Base-by-base conservation (phyloP, 2,888 invertebrate genomes). In the Sicus ferrugineus region DNA sequence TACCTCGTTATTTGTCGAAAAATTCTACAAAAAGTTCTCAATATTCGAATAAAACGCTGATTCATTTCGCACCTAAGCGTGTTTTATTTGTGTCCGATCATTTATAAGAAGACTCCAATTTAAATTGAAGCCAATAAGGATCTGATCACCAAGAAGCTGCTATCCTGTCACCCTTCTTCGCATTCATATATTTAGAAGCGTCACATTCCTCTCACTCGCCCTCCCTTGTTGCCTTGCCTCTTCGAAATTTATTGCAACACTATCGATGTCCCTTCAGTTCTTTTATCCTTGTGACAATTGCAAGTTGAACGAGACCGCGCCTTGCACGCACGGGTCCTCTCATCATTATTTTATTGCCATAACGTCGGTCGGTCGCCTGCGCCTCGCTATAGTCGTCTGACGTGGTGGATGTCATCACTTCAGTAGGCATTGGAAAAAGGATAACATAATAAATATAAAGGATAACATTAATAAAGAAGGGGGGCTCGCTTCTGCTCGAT, bases 381-480 rank as follows among this genome's bases (percentile, higher is more conserved):
- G 14, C 42, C 42, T n/a, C 2, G 16, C n/a, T n/a, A n/a, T n/a
- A n/a, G 14, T 34, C 14, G 14, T 34, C 7, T 34, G 7, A 34
- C 14, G 34, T 34, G 34, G 34, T 34, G 23, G 21, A 19, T 2
- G 50, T 52, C 23, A 52, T 21, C 50, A 54, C 54, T 54, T 54
- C 54, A 54, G 16, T 50, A 28, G 28, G 16, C 11, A 28, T 23
- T 14, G 11, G 28, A 54, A 54, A 28, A 54, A 7, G 34, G 14
- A 34, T 38, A 59, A 48, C 30, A 31, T 31, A 67, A 67, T 48
- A 59, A 67, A 67, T 67, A 67, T 48, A 67, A 67, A 59, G 59
- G 59, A 67, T 67, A 67, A 67, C 48, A 56, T 66, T 66, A 66
- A 65, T 65, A 56, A 54, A 30, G 26, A 9, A 19, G 4, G 21